Percentiles rank a stretch among this genome's conserved stretches.
These are phyloP conservation scores for Aphodius granarius DNA, from an alignment of 2,888 invertebrate species.

Conservation along the genomic window DNA sequence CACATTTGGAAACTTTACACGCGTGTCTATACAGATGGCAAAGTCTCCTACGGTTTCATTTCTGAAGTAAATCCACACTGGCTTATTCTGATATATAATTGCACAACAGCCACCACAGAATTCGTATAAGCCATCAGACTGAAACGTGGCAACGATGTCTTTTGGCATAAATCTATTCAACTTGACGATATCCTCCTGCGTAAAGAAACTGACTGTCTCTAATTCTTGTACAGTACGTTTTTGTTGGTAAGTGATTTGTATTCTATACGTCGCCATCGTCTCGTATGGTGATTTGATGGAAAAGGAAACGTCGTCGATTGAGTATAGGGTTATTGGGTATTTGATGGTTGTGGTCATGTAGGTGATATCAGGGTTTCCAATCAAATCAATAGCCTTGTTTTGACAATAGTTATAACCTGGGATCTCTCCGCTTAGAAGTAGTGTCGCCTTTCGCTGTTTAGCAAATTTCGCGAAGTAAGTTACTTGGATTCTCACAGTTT, in stretches of 20 bases:
- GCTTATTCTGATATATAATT: background rate
- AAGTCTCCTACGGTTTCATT: background rate
- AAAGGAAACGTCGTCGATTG: background rate
- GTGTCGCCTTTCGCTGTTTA: constrained; percentile 27
- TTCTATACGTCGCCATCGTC: background rate
- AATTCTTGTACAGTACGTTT: too few species aligned
- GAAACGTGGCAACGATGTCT: background rate
- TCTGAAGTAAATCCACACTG: background rate
- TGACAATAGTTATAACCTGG: constrained; percentile 40
- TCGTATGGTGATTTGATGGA: background rate
- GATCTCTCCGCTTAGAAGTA: constrained; percentile 44
- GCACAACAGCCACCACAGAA: background rate
- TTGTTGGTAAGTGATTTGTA: too few species aligned
- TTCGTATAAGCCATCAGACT: background rate
- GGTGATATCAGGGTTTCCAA: constrained; percentile 38
- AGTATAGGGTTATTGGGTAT: constrained; percentile 30
- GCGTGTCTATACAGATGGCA: background rate
- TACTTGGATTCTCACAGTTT: constrained; percentile 32
- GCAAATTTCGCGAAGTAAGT: constrained; percentile 42
- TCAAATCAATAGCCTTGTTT: constrained; percentile 38
- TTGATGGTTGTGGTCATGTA: constrained; percentile 17
- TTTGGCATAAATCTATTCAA: background rate
- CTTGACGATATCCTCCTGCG: background rate
- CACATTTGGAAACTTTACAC: background rate
- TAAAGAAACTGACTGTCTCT: background rate